These are phyloP conservation scores for Huso huso DNA, from an alignment of 2,797 vertebrate species.

Conservation along the genomic window DNA sequence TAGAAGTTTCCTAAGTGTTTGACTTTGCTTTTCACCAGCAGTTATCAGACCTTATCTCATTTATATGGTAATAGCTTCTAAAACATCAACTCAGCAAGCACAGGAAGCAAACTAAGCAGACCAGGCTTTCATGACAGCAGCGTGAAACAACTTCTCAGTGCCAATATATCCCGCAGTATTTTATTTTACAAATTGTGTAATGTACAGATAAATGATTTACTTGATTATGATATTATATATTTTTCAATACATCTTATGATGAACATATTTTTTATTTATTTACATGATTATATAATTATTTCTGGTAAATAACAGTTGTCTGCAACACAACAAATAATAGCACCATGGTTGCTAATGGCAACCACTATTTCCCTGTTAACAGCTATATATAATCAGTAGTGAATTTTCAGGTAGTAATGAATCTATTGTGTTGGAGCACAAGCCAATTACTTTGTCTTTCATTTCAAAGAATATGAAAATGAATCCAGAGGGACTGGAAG, in stretches of 20 bases:
- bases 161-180: background rate
- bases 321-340: background rate
- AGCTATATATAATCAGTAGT: slow-evolving; percentile 15
- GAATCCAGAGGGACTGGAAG: slow-evolving; percentile 23
- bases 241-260: background rate
- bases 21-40: slow-evolving; percentile 52
- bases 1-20: slow-evolving; percentile 35
- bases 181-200: background rate
- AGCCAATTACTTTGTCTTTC: slow-evolving; percentile 25
- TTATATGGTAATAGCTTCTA: slow-evolving; percentile 65
- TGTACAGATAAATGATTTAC: background rate
- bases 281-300: background rate
- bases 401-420: slow-evolving; percentile 20
- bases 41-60: slow-evolving; percentile 60
- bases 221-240: no score
- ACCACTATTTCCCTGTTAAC: background rate
- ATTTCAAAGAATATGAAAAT: slow-evolving; percentile 26
- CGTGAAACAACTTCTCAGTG: background rate
- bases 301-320: background rate
- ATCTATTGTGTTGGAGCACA: slow-evolving; percentile 23
- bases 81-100: slow-evolving; percentile 35
- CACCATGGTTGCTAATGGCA: background rate
- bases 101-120: slow-evolving; percentile 33
- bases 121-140: slow-evolving; percentile 37
- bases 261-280: background rate